Evolutionary conservation across 2,888 invertebrate species (phyloP), one percentile per base, ranked within the genome.

Genomic region (Agrilus biguttatus): DNA sequence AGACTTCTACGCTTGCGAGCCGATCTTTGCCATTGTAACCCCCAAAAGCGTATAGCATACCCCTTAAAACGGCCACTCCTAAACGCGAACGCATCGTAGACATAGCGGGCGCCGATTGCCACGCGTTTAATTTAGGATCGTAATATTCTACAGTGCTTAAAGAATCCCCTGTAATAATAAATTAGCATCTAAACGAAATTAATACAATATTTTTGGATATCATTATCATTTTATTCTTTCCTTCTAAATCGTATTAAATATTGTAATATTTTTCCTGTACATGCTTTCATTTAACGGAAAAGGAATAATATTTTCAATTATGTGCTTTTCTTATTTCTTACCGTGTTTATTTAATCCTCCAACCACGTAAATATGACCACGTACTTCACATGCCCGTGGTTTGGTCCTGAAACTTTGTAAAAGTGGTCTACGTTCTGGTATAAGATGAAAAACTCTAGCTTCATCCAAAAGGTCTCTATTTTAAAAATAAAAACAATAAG

Each of bases 11-110:
- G 1, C 87, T 85, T 28, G 81, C 78, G 13, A 90, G 69, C 48
- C 90, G 68, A 59, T 89, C 87, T 37, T 74, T 73, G 1, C 91
- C 90, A 63, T 90, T 87, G 59, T 87, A 90, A 1, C 90, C 90
- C 13, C 81, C 82, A 58, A 90, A 84, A 2, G 88, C 89, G 57
- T 80, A 83, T 5, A 84, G 63, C 62, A 78, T 75, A 54, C 85
- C 83, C 55, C 80, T 75, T 55, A 88, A 72, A 1, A 89, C 88
- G 14, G 88, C 84, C 1, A 89, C 88, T 1, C 90, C 89, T 3
- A 90, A 83, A 39, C 88, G 67, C 45, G 85, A 85, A 43, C 90
- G 71, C 47, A 86, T 72, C 71, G 86, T 88, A 8, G 80, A 81
- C 88, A 90, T 89, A 7, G 84, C 79, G 56, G 85, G 83, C 0